Evolutionary conservation across 2,113 vertebrate species (phyloP), one percentile per base, ranked within the genome.

Genomic region (Rattus rattus): DNA sequence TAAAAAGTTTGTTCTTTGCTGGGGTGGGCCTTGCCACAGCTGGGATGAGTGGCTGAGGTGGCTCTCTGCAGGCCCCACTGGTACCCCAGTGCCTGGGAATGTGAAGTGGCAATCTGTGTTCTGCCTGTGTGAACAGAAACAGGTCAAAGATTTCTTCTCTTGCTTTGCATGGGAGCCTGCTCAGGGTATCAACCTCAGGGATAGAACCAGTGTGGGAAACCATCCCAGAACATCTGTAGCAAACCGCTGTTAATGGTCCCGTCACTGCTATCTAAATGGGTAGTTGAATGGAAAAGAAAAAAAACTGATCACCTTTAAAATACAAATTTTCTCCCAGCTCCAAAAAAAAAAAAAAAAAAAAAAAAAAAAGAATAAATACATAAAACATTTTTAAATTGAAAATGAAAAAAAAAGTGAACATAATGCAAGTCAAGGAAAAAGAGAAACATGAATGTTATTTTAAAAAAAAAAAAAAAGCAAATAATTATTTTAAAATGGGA

Each of bases 261-360:
- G 43, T 17, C 5, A 33, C 10, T 79, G 36, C 9, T 30, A 77
- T 4, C 43, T 94, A 28, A 7, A 28, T 52, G 2, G 59, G 56
- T 33, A 85, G 79, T 90, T 96, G 80, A 88, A 88, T 96, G 88
- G n/a, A 52, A 88, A 84, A 17, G 13, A 13, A 89, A 88, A 92
- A 26, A 30, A 39, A 83, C 11, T 83, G n/a, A 43, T 56, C 90
- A 49, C 20, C 88, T 61, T 61, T 47, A 14, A 91, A 81, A 39
- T 69, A 83, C 77, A 73, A 72, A 77, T 94, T 97, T 94, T 95
- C 52, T 94, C n/a, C n/a, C n/a, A n/a, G n/a, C n/a, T n/a, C n/a
- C n/a, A n/a, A n/a, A n/a, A n/a, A n/a, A n/a, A n/a, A n/a, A n/a
- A n/a, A n/a, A n/a, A n/a, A n/a, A n/a, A n/a, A n/a, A n/a, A n/a